Evolutionary conservation across 2,797 vertebrate genomes (phyloP).

Genomic region (Lepus townsendii): DNA sequence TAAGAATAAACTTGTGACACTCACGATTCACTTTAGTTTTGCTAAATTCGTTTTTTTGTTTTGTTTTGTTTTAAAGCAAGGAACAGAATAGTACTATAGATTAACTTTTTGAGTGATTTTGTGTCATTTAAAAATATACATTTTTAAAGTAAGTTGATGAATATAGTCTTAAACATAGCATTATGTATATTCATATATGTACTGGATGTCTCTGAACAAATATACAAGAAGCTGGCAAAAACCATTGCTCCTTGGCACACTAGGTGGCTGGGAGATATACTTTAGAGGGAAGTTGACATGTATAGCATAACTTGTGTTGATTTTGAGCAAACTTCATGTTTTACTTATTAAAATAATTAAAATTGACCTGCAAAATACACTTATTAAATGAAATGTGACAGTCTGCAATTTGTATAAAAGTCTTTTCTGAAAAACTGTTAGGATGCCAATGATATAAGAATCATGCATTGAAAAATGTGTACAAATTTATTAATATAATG

Average conservation of each 20-base stretch:
- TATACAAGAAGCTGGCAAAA: background rate
- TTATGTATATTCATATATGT: background rate
- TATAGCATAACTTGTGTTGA: background rate
- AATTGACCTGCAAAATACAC: background rate
- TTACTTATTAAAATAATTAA: constrained; percentile 35
- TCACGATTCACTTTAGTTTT: background rate
- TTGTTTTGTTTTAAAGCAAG: background rate
- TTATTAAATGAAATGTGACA: constrained; percentile 10
- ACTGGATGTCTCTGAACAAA: background rate
- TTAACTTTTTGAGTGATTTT: background rate
- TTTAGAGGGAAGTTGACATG: background rate
- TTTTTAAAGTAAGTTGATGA: background rate
- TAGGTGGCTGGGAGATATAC: background rate
- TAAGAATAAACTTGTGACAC: background rate
- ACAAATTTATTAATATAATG: background rate
- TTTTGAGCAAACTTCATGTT: background rate
- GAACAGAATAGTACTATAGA: background rate
- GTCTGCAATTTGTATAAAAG: constrained; percentile 15
- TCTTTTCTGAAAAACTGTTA: background rate
- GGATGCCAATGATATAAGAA: background rate
- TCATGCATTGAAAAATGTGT: constrained; percentile 11
- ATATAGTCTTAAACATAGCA: background rate
- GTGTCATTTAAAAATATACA: background rate
- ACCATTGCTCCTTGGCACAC: background rate
- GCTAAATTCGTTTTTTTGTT: background rate